Percentiles rank a stretch among this genome's conserved stretches.
Evolutionary conservation across 1,140 invertebrate genomes (phyloP).

Genomic region (Drosophila littoralis): DNA sequence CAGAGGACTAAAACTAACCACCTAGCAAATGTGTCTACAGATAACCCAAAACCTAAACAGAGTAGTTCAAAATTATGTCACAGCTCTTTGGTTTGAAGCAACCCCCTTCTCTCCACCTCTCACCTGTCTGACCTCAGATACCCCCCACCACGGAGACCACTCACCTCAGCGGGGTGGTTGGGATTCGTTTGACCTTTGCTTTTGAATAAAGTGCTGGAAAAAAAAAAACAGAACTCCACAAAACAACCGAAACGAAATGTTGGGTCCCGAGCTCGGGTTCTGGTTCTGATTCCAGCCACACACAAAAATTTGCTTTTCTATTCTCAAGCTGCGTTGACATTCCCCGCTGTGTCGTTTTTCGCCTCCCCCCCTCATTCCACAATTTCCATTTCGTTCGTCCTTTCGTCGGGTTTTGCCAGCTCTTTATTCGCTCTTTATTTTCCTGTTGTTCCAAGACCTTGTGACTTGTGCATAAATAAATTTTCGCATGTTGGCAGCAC

Average conservation of each 20-base stretch:
- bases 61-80: slow-evolving; percentile 50
- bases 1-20: slow-evolving; percentile 18
- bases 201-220: slow-evolving; percentile 47
- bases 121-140: slow-evolving; percentile 44
- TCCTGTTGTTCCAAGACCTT: slow-evolving; percentile 34
- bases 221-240: slow-evolving; percentile 17
- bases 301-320: slow-evolving; percentile 8
- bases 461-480: slow-evolving; percentile 55
- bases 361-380: slow-evolving; percentile 5
- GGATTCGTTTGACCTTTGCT: slow-evolving; percentile 52
- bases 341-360: slow-evolving; percentile 34
- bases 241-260: slow-evolving; percentile 42
- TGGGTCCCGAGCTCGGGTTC: background rate
- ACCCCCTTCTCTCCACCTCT: background rate
- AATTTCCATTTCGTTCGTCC: slow-evolving; percentile 30
- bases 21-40: slow-evolving; percentile 38
- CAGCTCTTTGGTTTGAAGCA: slow-evolving; percentile 13
- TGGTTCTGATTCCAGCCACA: slow-evolving; percentile 7
- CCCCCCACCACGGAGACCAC: slow-evolving; percentile 4
- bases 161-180: slow-evolving; percentile 9
- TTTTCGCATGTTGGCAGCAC: slow-evolving; percentile 62
- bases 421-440: slow-evolving; percentile 25
- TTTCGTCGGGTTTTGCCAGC: slow-evolving; percentile 11
- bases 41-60: slow-evolving; percentile 24
- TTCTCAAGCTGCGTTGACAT: slow-evolving; percentile 39